Evolutionary conservation across 2,888 invertebrate genomes (phyloP).

Genomic region (Harpalus rufipes): DNA sequence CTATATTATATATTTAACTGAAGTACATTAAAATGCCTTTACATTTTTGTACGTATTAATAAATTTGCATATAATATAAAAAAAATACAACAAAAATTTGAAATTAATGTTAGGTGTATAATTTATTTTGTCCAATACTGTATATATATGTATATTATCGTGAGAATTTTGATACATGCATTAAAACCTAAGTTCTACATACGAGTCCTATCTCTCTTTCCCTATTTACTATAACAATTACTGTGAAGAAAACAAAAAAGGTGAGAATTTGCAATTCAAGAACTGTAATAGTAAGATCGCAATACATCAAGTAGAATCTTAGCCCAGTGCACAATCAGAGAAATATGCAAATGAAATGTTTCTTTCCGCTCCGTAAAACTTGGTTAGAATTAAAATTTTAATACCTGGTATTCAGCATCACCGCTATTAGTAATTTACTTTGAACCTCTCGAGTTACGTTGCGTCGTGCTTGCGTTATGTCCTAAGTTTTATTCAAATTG

Average conservation of each 20-base stretch:
- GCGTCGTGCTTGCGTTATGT: slow-evolving; percentile 11
- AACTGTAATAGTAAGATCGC: slow-evolving; percentile 3
- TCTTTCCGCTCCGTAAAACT: slow-evolving; percentile 50
- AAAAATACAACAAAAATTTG: too few species aligned
- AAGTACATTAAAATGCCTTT: too few species aligned
- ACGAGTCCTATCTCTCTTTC: too few species aligned
- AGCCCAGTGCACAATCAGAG: slow-evolving; percentile 43
- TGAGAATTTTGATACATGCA: too few species aligned
- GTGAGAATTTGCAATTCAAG: slow-evolving; percentile 34
- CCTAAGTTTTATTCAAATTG: slow-evolving; percentile 50
- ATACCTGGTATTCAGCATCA: slow-evolving; percentile 55
- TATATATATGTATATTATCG: too few species aligned
- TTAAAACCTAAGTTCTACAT: too few species aligned
- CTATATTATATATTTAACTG: too few species aligned
- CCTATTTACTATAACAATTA: too few species aligned
- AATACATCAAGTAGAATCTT: slow-evolving; percentile 35
- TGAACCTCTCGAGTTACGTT: slow-evolving; percentile 28
- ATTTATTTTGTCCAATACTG: too few species aligned
- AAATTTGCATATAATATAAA: too few species aligned
- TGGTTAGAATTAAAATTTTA: slow-evolving; percentile 58
- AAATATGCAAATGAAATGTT: slow-evolving; percentile 55
- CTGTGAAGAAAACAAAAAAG: slow-evolving; percentile 10
- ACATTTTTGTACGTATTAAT: too few species aligned
- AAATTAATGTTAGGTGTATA: too few species aligned
- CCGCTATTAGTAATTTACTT: slow-evolving; percentile 54